These are phyloP conservation scores for Cabera pusaria DNA, from an alignment of 2,888 invertebrate species.

Conservation along the genomic window DNA sequence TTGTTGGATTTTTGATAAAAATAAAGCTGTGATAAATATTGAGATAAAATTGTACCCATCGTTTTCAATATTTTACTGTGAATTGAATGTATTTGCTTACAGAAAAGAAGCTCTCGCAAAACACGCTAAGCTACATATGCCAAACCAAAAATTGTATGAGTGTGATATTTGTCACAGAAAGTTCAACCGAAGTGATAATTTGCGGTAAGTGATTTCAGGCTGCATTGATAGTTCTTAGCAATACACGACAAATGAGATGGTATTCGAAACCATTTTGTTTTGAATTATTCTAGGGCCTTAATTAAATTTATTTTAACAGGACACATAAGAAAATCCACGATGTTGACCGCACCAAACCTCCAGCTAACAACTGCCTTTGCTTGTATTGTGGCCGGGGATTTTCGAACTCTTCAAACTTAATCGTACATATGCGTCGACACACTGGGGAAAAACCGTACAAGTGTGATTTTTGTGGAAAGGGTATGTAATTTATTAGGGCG, in stretches of 20 bases:
- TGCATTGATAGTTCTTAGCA: no score
- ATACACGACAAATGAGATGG: no score
- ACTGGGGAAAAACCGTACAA: slow-evolving; percentile 86
- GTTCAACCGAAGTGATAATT: slow-evolving; percentile 83
- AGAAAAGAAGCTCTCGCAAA: slow-evolving; percentile 86
- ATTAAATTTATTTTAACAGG: no score
- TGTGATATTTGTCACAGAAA: slow-evolving; percentile 83
- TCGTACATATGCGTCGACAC: slow-evolving; percentile 87
- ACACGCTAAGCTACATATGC: slow-evolving; percentile 85
- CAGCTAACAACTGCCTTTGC: slow-evolving; percentile 76
- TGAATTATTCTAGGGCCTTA: no score
- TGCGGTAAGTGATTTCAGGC: slow-evolving; percentile 55
- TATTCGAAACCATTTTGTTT: no score
- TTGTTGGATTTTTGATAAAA: no score
- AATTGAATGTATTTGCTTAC: slow-evolving; percentile 23
- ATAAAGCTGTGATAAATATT: no score
- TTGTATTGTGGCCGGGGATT: slow-evolving; percentile 84
- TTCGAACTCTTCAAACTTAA: slow-evolving; percentile 84
- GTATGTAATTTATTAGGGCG: slow-evolving; percentile 37
- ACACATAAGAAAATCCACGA: slow-evolving; percentile 83
- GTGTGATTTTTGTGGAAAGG: slow-evolving; percentile 85
- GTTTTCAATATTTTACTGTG: no score
- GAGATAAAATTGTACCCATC: no score
- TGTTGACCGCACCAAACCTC: slow-evolving; percentile 51
- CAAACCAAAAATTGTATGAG: slow-evolving; percentile 76